Conservation (phyloP, 2,113 vertebrate species). For the Planiliza haematocheilus region DNA sequence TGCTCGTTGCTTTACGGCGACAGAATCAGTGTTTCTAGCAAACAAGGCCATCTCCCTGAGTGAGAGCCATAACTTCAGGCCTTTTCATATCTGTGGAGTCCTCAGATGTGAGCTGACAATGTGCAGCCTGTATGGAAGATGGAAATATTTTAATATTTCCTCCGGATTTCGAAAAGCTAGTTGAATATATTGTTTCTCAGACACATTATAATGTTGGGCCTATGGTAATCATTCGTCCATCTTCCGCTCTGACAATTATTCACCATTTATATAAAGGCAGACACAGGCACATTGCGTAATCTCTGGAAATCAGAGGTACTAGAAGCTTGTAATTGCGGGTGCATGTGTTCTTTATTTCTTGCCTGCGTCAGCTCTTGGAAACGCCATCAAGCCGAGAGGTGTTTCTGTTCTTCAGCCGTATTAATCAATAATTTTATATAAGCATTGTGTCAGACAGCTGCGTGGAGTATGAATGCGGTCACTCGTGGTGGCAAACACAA, state of each 20-base stretch:
- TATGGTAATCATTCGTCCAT: background rate
- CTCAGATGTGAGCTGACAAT: background rate
- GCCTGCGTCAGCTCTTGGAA: background rate
- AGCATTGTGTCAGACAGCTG: background rate
- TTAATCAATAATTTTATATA: background rate
- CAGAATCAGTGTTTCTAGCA: constrained; percentile 8
- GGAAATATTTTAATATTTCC: background rate
- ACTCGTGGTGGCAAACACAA: background rate
- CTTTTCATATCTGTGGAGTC: background rate
- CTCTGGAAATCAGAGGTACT: background rate
- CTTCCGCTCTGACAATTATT: background rate
- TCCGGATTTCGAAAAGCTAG: background rate
- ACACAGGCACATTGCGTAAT: background rate
- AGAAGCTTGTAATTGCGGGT: background rate
- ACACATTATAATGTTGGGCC: background rate
- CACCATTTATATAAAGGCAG: background rate
- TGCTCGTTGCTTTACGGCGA: constrained; percentile 17
- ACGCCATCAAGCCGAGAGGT: background rate
- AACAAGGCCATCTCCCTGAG: constrained; percentile 2
- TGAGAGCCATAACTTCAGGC: background rate
- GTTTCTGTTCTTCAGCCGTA: background rate
- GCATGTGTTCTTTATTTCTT: background rate
- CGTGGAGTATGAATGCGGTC: background rate
- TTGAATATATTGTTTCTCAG: background rate
- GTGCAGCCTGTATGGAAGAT: background rate